Base-by-base conservation (phyloP, 2,888 invertebrate species). In the Drosophila lutescens region DNA sequence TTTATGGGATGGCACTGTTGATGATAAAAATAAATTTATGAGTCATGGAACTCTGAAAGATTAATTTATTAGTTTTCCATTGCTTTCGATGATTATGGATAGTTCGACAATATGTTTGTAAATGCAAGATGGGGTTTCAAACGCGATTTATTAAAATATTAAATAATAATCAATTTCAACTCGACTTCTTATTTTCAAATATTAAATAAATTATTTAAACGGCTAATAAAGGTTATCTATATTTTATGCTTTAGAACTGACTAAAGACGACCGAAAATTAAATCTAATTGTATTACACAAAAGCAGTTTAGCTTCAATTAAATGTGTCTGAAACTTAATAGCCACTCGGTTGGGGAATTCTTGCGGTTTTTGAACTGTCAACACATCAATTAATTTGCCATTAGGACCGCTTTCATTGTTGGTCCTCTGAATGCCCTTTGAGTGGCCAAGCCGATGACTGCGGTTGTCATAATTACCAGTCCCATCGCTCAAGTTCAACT, bases 341-440 rank as follows among this genome's bases (percentile, higher is more conserved):
- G 15, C 15, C 30, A 34, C 26, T 17, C n/a, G 13, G 20, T 26
- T 38, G 9, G 54, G 43, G 9, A 44, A 47, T 38, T 38, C 62
- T 62, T 69, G 74, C 38, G 65, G 74, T 60, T 63, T 44, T 51
- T 30, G 23, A 65, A 50, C 68, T 87, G 79, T 78, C 80, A 75
- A 72, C 54, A 61, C 34, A 58, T 49, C 50, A 77, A 87, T 85
- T 85, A 79, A 85, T 87, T 87, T 76, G 47, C 54, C 38, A 54
- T 74, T 60, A 54, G n/a, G 69, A 34, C 44, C 65, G 70, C 65
- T 63, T 47, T 71, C 49, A 74, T 70, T 66, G 32, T 34, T 8
- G 26, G 49, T 9, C 32, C 3, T 40, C 2, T 41, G 30, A 66
- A 49, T 70, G 65, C 15, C 12, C 38, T n/a, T 43, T 17, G 50